These are phyloP conservation scores for Actinernus sp. DNA, from an alignment of 92 coral and sea anemone genomes.

Conservation along the genomic window DNA sequence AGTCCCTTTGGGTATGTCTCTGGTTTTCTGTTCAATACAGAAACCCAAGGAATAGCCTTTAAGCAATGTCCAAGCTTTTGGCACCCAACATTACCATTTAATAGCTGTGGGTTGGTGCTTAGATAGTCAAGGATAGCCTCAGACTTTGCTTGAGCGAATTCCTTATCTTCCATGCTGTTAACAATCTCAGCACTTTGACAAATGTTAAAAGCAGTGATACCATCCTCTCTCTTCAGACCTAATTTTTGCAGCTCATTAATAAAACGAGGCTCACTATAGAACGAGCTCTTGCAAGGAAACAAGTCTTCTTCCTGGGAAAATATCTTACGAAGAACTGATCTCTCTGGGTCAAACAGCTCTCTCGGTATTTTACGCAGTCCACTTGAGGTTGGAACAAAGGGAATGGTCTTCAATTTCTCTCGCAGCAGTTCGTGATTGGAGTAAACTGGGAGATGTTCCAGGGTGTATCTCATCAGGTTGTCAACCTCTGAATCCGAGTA, in stretches of 20 bases:
- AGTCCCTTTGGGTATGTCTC: slow-evolving; percentile 37
- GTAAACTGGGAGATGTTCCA: slow-evolving; percentile 25
- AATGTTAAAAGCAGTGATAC: slow-evolving; percentile 23
- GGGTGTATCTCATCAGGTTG: slow-evolving; percentile 36
- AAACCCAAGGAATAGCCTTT: slow-evolving; percentile 29
- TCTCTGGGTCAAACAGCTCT: slow-evolving; percentile 67
- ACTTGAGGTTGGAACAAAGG: slow-evolving; percentile 45
- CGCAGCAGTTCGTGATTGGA: background rate
- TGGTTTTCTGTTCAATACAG: slow-evolving; percentile 20
- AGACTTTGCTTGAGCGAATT: slow-evolving; percentile 3
- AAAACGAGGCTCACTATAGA: slow-evolving; percentile 25
- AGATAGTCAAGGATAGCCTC: background rate
- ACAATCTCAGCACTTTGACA: slow-evolving; percentile 32
- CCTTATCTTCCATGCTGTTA: slow-evolving; percentile 8
- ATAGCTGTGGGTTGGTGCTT: slow-evolving; percentile 25
- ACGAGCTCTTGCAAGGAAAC: slow-evolving; percentile 45
- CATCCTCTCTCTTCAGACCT: slow-evolving; percentile 44
- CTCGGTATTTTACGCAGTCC: slow-evolving; percentile 41
- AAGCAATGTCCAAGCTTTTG: slow-evolving; percentile 14
- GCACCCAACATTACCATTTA: background rate
- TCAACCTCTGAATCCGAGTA: slow-evolving; percentile 60
- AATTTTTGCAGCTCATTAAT: slow-evolving; percentile 26
- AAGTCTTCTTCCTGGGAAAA: slow-evolving; percentile 45
- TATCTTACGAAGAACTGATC: slow-evolving; percentile 8
- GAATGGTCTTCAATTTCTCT: slow-evolving; percentile 8